Percentiles rank a stretch among this genome's conserved stretches.
phyloP scores from a whole-genome alignment of 2,888 invertebrate species.

The Cynaeus angustus region DNA sequence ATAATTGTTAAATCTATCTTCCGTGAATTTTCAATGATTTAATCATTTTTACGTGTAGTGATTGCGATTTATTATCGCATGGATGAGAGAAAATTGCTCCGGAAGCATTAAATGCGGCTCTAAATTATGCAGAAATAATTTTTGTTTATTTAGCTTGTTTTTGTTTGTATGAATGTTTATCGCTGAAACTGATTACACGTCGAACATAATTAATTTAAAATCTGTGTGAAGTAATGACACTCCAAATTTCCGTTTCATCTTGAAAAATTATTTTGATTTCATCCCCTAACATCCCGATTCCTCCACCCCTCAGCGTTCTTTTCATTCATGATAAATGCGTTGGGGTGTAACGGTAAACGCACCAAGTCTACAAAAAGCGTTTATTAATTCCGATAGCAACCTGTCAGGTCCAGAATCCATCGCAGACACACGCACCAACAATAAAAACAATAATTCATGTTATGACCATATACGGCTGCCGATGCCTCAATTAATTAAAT shows the following conservation, averaged over 20 bases:
- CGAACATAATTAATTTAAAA: too few species aligned
- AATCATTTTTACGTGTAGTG: background rate
- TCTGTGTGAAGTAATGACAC: too few species aligned
- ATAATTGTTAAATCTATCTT: constrained; percentile 4
- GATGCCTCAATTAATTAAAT: constrained; percentile 38
- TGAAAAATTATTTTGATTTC: constrained; percentile 34
- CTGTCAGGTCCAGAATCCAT: constrained; percentile 43
- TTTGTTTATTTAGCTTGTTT: too few species aligned
- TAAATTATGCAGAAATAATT: too few species aligned
- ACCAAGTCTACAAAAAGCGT: constrained; percentile 45
- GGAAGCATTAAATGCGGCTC: too few species aligned
- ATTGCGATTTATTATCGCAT: background rate
- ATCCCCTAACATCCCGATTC: constrained; percentile 15
- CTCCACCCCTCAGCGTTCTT: constrained; percentile 8
- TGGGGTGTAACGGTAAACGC: constrained; percentile 47
- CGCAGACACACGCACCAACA: constrained; percentile 33
- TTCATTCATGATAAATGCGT: constrained; percentile 45
- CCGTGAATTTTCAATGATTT: background rate
- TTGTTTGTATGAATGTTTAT: too few species aligned
- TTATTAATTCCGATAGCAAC: constrained; percentile 46
- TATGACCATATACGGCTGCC: constrained; percentile 31
- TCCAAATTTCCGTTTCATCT: constrained; percentile 28
- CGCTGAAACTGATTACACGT: too few species aligned
- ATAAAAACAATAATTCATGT: constrained; percentile 47
- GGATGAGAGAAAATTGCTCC: too few species aligned